These are phyloP conservation scores for Myiagra hebetior DNA, from an alignment of 2,113 vertebrate genomes.

Conservation along the genomic window DNA sequence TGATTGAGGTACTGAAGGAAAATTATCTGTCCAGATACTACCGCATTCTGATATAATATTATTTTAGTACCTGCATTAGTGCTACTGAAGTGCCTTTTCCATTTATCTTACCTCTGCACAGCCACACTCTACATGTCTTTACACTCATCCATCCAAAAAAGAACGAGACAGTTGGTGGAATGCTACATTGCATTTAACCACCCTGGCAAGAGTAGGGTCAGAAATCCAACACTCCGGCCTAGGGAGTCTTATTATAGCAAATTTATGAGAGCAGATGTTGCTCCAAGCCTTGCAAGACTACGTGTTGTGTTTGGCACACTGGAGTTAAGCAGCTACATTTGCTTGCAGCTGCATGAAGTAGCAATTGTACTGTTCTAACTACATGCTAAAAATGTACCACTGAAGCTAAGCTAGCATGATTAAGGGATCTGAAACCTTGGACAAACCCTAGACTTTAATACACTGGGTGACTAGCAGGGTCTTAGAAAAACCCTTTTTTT, in stretches of 20 bases:
- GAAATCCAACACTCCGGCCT: background rate
- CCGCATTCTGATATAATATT: background rate
- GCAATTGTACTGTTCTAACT: background rate
- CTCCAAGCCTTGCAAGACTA: background rate
- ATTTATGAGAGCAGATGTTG: slow-evolving; percentile 7
- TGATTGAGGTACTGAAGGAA: background rate
- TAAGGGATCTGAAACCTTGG: background rate
- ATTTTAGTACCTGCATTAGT: background rate
- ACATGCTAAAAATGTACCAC: background rate
- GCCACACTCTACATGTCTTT: background rate
- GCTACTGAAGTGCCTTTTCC: background rate
- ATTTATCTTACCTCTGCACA: background rate
- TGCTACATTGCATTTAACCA: background rate
- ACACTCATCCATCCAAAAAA: background rate
- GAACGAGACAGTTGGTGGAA: background rate
- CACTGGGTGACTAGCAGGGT: background rate
- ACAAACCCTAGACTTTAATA: background rate
- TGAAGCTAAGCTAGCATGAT: background rate
- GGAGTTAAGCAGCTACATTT: background rate
- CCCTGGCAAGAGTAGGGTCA: background rate
- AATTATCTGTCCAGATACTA: background rate
- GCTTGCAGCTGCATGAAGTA: background rate
- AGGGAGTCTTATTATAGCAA: background rate
- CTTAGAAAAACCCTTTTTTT: background rate
- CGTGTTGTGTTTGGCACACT: background rate